phyloP scores from a whole-genome alignment of 2,113 vertebrate species.

The Myiagra hebetior region DNA sequence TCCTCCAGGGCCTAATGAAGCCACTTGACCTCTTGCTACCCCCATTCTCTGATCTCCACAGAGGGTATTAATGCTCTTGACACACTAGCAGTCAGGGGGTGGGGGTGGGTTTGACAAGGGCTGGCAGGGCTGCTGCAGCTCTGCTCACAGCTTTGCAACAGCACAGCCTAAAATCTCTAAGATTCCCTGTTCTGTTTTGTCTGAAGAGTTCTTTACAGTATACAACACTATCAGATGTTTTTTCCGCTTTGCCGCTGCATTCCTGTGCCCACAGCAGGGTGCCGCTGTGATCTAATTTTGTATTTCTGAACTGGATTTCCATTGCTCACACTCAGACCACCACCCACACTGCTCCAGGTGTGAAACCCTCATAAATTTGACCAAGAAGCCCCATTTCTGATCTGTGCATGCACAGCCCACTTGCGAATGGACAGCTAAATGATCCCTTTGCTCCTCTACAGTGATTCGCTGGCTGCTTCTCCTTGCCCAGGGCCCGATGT shows the following conservation, averaged over 20 bases:
- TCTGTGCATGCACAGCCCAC: background rate
- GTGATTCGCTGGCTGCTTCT: fast-evolving
- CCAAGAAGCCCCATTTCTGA: background rate
- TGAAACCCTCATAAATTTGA: background rate
- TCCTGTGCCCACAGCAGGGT: background rate
- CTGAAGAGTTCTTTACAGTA: background rate
- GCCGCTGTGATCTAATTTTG: background rate
- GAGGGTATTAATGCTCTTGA: background rate
- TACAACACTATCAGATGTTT: background rate
- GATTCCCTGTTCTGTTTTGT: background rate
- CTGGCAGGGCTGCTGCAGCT: background rate
- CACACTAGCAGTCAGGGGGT: background rate
- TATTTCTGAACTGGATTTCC: background rate
- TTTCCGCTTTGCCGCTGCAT: background rate
- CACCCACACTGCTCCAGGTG: background rate
- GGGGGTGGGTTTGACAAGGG: background rate
- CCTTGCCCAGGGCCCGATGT: fast-evolving
- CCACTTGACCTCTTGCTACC: slow-evolving; percentile 38
- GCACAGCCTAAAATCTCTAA: fast-evolving
- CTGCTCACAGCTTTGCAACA: background rate
- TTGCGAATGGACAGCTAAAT: background rate
- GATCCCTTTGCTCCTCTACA: background rate
- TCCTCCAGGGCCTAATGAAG: background rate
- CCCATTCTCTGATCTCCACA: background rate
- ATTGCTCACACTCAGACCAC: fast-evolving